Percentiles rank a stretch among this genome's conserved stretches.
Conservation (phyloP, 2,888 invertebrate species). For the Eledona agricola region DNA sequence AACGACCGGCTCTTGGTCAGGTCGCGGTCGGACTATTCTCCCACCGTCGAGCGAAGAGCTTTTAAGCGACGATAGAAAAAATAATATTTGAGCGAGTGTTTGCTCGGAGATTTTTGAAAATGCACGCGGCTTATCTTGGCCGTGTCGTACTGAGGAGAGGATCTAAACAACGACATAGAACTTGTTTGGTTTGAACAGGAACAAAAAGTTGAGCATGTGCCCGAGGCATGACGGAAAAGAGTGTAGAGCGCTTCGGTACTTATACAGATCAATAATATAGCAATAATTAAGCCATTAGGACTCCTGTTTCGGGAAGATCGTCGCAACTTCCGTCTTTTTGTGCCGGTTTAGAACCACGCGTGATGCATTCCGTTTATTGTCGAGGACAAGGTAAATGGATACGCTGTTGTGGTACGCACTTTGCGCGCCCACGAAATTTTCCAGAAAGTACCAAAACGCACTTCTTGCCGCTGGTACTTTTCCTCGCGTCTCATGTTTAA, state of each 20-base stretch:
- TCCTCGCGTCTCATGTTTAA: too few relatives aligned
- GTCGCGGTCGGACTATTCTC: constrained; percentile 38
- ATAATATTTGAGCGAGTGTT: constrained; percentile 33
- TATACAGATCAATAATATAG: constrained; percentile 10
- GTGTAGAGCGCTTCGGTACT: constrained; percentile 39
- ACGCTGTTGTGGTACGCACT: too few relatives aligned
- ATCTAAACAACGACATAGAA: constrained; percentile 42
- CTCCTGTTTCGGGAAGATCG: too few relatives aligned
- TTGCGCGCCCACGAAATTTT: too few relatives aligned
- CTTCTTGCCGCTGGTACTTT: too few relatives aligned
- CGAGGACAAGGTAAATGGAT: too few relatives aligned
- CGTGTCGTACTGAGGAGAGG: constrained; percentile 20
- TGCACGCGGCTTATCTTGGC: constrained; percentile 28
- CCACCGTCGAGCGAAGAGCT: constrained; percentile 40
- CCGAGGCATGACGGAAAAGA: constrained; percentile 42
- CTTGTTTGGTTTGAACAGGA: constrained; percentile 45
- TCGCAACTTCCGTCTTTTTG: too few relatives aligned
- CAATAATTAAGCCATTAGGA: too few relatives aligned
- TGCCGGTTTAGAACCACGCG: too few relatives aligned
- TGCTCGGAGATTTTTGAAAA: constrained; percentile 40
- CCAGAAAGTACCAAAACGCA: too few relatives aligned
- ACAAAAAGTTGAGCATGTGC: constrained; percentile 46
- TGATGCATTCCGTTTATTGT: too few relatives aligned
- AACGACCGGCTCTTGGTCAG: constrained; percentile 26
- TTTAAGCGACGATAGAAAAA: constrained; percentile 39